Conservation (phyloP, 2,113 vertebrate genomes). For the Scolopax mira region DNA sequence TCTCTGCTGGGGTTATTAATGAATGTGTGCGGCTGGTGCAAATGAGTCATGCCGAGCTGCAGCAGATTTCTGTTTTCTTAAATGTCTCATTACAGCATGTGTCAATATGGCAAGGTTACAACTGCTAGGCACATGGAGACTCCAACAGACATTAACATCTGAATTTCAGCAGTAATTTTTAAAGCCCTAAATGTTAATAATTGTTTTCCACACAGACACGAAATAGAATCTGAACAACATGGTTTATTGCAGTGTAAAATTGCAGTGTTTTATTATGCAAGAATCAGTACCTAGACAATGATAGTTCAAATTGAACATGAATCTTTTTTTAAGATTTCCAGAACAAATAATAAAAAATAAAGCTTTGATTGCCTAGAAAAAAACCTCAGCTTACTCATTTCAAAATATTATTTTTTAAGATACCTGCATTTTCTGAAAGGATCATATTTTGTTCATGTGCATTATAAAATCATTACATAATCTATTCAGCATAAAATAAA, state of each 20-base stretch:
- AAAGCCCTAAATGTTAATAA: slow-evolving; percentile 57
- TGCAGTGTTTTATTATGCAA: background rate
- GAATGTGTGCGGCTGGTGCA: slow-evolving; percentile 7
- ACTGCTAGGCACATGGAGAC: background rate
- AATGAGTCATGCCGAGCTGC: slow-evolving; percentile 45
- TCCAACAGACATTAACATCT: background rate
- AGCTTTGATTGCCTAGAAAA: background rate
- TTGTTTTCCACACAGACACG: slow-evolving; percentile 1
- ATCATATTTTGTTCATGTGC: background rate
- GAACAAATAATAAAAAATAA: background rate
- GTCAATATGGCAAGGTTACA: slow-evolving; percentile 38
- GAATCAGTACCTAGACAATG: background rate
- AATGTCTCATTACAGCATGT: slow-evolving; percentile 43
- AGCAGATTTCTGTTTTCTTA: slow-evolving; percentile 55
- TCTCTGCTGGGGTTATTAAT: slow-evolving; percentile 60
- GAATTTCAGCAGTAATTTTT: slow-evolving; percentile 31
- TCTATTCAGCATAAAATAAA: background rate
- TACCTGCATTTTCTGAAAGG: background rate
- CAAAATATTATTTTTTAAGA: background rate
- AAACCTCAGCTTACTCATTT: background rate
- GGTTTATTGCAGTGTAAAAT: background rate
- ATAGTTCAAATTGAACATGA: background rate
- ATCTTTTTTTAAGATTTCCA: background rate
- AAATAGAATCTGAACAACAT: background rate
- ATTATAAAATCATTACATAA: background rate